These are phyloP conservation scores for Micronycteris hirsuta DNA, from an alignment of 2,113 vertebrate genomes.

Conservation along the genomic window DNA sequence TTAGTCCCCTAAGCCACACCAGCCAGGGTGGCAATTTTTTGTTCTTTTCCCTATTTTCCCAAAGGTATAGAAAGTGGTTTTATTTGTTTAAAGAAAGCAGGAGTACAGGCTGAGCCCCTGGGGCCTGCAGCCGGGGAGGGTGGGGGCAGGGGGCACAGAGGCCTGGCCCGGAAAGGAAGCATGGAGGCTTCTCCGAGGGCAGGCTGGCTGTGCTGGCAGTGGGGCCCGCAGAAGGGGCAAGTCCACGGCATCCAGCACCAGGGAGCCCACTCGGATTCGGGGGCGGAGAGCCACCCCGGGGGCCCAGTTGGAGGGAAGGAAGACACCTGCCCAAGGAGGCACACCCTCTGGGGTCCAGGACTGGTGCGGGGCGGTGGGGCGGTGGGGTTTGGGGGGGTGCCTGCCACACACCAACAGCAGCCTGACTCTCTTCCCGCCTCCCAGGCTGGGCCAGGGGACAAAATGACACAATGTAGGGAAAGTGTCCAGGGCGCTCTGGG, in stretches of 20 bases:
- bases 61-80: neutral
- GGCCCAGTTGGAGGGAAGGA: neutral
- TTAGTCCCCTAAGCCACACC: no score
- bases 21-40: no score
- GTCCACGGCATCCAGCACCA: accelerated
- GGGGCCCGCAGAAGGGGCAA: neutral
- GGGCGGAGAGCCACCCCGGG: neutral
- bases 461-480: neutral
- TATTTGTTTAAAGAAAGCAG: neutral
- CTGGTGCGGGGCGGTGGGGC: no score
- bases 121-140: neutral
- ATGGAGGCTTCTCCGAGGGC: neutral
- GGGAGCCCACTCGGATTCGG: neutral
- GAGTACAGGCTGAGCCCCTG: neutral
- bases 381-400: no score
- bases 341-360: neutral
- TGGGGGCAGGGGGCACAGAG: neutral
- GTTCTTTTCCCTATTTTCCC: neutral
- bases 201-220: accelerated
- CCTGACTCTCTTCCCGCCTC: neutral
- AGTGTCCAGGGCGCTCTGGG: neutral
- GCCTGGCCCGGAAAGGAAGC: neutral
- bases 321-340: neutral
- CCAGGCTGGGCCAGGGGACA: neutral
- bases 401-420: neutral